Conservation (phyloP, 2,797 vertebrate genomes). For the Cossypha polioptera region DNA sequence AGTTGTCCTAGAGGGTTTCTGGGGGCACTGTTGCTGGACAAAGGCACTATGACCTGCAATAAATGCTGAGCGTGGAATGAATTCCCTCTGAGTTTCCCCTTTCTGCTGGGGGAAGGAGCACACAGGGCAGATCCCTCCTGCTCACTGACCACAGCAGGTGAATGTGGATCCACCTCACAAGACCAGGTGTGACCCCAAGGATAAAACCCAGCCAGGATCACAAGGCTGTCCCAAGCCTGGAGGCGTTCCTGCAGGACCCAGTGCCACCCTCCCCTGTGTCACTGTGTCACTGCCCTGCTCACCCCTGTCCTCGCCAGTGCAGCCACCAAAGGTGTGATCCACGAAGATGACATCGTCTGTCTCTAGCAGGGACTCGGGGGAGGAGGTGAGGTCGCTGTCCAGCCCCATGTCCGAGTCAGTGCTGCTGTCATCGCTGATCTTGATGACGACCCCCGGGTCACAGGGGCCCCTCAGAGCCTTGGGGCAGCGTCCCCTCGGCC, state of each 20-base stretch:
- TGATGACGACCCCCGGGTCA: slow-evolving; percentile 84
- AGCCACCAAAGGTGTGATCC: slow-evolving; percentile 75
- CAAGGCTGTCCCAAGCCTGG: background rate
- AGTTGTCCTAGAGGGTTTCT: background rate
- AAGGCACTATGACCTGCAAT: background rate
- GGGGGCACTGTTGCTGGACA: background rate
- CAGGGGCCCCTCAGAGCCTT: slow-evolving; percentile 79
- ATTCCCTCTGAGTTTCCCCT: background rate
- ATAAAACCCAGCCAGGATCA: background rate
- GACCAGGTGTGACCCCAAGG: background rate
- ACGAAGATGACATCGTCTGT: slow-evolving; percentile 92
- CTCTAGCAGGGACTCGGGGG: slow-evolving; percentile 90
- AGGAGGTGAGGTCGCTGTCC: slow-evolving; percentile 96
- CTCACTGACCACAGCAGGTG: background rate
- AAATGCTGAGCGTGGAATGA: rapidly evolving
- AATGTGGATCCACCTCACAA: background rate
- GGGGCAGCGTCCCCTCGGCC: slow-evolving; percentile 79
- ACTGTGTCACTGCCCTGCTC: background rate
- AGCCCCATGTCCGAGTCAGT: slow-evolving; percentile 88
- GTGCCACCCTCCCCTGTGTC: background rate
- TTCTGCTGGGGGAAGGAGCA: background rate
- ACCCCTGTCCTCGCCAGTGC: slow-evolving; percentile 61
- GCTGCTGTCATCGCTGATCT: slow-evolving; percentile 95
- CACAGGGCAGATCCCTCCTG: background rate
- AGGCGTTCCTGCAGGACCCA: background rate